Percentiles rank a stretch among this genome's conserved stretches.
These are phyloP conservation scores for Phyllotis vaccarum DNA, from an alignment of 2,797 vertebrate genomes.

Conservation along the genomic window DNA sequence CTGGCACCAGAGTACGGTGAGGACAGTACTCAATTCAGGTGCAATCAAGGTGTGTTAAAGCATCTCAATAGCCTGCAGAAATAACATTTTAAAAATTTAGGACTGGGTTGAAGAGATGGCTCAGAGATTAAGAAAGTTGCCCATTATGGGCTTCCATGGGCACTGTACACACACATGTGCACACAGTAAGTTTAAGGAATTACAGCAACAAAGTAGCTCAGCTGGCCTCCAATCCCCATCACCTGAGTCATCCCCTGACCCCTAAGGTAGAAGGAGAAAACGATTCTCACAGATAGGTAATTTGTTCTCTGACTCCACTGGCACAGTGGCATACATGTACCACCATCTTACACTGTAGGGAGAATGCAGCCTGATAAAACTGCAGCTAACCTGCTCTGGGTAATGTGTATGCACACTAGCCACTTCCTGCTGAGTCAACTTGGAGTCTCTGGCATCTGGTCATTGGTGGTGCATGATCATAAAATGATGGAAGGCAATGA, in stretches of 20 bases:
- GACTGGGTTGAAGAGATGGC: not conserved
- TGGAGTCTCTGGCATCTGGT: no score
- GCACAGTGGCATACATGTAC: no score
- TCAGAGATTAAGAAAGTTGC: not conserved
- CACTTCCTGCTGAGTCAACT: no score
- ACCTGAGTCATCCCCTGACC: not conserved
- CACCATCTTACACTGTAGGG: no score
- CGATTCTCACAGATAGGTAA: accelerated
- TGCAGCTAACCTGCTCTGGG: no score
- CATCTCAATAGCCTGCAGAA: not conserved
- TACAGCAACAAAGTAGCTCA: not conserved
- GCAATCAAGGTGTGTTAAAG: not conserved
- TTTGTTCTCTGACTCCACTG: not conserved
- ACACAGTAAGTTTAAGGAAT: not conserved
- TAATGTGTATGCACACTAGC: no score
- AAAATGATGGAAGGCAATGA: no score
- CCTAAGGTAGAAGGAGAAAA: not conserved
- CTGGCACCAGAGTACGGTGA: not conserved
- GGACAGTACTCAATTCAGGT: not conserved
- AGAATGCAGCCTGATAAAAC: no score
- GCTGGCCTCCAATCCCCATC: not conserved
- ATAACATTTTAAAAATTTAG: not conserved
- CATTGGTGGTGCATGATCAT: no score
- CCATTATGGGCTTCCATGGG: not conserved
- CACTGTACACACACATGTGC: no score